Conservation (phyloP, 2,113 vertebrate genomes). For the Phrynosoma platyrhinos region DNA sequence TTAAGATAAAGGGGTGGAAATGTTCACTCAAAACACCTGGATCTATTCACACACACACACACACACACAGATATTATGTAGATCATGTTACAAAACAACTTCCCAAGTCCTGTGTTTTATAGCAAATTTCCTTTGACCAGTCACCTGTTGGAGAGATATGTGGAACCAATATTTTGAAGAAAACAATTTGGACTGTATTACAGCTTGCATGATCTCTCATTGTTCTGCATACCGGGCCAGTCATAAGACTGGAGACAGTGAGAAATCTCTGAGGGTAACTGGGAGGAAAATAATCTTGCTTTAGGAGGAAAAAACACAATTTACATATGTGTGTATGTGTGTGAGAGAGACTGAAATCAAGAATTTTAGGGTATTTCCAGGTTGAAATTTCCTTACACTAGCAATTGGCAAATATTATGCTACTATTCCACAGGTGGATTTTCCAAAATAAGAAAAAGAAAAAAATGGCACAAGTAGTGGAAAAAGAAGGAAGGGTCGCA, state of each 20-base stretch:
- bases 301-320: background rate
- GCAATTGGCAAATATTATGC: too few relatives aligned
- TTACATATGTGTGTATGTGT: background rate
- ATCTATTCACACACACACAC: background rate
- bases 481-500: too few relatives aligned
- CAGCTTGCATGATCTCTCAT: background rate
- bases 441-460: too few relatives aligned
- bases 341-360: too few relatives aligned
- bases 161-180: background rate
- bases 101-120: too few relatives aligned
- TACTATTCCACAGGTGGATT: too few relatives aligned
- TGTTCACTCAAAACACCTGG: background rate
- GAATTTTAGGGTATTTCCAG: background rate
- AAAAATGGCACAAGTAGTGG: too few relatives aligned
- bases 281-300: background rate
- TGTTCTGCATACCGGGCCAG: background rate
- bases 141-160: background rate
- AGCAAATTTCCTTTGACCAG: background rate
- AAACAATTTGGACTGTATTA: background rate
- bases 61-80: background rate
- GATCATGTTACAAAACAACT: background rate
- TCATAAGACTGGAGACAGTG: background rate
- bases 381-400: too few relatives aligned
- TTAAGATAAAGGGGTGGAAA: background rate
- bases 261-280: background rate